phyloP scores from a whole-genome alignment of 2,797 vertebrate genomes.

The Neosilurus hyrtlii region DNA sequence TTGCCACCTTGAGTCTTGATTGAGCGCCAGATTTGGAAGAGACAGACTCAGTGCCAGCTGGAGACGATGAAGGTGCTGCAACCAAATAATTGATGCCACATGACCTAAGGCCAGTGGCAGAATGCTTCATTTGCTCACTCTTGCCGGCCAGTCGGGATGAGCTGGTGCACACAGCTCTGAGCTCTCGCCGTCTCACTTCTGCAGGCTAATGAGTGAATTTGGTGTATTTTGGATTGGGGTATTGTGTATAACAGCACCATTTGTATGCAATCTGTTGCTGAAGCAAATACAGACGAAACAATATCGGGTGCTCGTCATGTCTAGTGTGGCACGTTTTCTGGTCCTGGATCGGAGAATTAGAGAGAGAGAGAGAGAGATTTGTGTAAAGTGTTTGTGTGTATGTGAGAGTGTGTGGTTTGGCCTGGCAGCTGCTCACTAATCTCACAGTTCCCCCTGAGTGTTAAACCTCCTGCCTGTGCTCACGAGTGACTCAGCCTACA shows the following conservation, averaged over 20 bases:
- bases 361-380: background rate
- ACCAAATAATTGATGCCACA: conserved; percentile 28
- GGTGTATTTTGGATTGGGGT: background rate
- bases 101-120: conserved; percentile 25
- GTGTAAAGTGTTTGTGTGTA: conserved; percentile 1
- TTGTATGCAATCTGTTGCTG: conserved; percentile 5
- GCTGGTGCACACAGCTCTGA: conserved; percentile 10
- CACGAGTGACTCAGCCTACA: conserved; percentile 54
- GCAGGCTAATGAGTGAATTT: background rate
- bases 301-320: conserved; percentile 5
- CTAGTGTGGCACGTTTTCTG: background rate
- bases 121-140: conserved; percentile 23
- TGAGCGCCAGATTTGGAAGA: background rate
- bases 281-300: background rate
- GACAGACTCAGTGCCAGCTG: conserved; percentile 11
- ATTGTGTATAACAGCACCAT: background rate
- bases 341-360: background rate
- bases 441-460: conserved; percentile 47
- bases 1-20: background rate
- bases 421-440: conserved; percentile 54
- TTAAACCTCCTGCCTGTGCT: conserved; percentile 48
- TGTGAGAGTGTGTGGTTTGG: conserved; percentile 1
- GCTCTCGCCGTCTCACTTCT: background rate
- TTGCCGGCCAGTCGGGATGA: conserved; percentile 16
- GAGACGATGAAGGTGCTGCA: background rate